Base-by-base conservation (phyloP, 2,888 invertebrate species). In the Drosophila kuntzei region DNA sequence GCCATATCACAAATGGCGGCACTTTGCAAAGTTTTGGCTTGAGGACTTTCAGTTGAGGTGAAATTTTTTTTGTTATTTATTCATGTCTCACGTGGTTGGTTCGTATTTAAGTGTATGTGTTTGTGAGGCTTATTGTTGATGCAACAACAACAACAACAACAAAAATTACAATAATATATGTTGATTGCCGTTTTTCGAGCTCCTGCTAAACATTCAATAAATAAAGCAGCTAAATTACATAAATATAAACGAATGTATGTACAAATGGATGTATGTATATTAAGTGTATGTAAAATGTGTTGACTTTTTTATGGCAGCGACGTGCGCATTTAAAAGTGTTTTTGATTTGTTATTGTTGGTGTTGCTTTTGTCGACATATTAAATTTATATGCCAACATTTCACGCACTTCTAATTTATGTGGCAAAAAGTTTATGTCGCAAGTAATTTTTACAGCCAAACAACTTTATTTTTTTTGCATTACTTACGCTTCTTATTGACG, bases 321-420 rank as follows among this genome's bases (percentile, higher is more conserved):
- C 83, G 83, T 84, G 89, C 70, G 76, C 75, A 71, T 84, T 89
- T 72, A 80, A 84, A 83, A 84, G 66, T 76, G 71, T 64, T 87
- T 89, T 88, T 39, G 49, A 8, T 62, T 20, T 63, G 62, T 47
- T 64, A 68, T 22, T 62, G 58, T 43, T 66, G 54, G 11, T 25
- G 50, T n/a, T 66, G 55, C 11, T 46, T 36, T 54, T 72, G 73
- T 58, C 50, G 67, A 74, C 78, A 70, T 84, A 87, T 89, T 87
- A 89, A 77, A 84, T 84, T 89, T 89, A 84, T 87, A 80, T 71
- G 69, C 68, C 75, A 72, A 64, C 77, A 83, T 68, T 87, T 89
- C 81, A 87, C 77, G 84, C 87, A 76, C 89, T 86, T 67, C 78
- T 88, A 80, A 83, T 88, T 83, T 88, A 88, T 83, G 89, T 83